Evolutionary conservation across 37 sponge, comb jelly and placozoan genomes (phyloP), one percentile per base, ranked within the genome.

Genomic region (Amphimedon queenslandica): DNA sequence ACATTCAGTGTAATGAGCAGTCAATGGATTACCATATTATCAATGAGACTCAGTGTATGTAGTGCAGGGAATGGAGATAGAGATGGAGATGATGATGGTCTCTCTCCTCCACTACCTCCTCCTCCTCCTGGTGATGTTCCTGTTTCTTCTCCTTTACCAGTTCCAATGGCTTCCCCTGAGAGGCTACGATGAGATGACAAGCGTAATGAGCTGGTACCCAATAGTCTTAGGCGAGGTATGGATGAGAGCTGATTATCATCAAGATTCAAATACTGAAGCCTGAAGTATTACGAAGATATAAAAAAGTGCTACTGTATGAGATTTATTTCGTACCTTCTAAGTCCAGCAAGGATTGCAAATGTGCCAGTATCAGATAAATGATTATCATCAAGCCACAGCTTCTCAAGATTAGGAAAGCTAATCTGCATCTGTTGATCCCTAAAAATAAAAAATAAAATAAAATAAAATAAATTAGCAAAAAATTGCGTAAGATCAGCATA

Each of bases 351-450:
- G 0, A 85, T 67, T 33, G 95, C 80, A 77, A 94, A 94, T 16
- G 88, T 83, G 18, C 77, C 32, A 67, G 78, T 60, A 33, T 94
- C 93, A 40, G 69, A 39, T 37, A 94, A 66, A 32, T 79, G 77
- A 42, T 94, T 94, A 42, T 94, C 84, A 40, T 89, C 91, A 40
- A 94, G 69, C 90, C 87, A 87, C 56, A 94, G 82, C 43, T 42
- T 80, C 82, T 94, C 85, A 57, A 94, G 80, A 24, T 33, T 42
- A 29, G 92, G 84, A 64, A 72, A 94, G 16, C 87, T 47, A 8
- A 47, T 47, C 13, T 13, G 8, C 53, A 47, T 18, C 13, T 47
- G 13, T 47, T 8, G 53, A 47, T 47, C 13, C 8, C 53, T 47
- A n/a, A n/a, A n/a, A n/a, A n/a, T n/a, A n/a, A n/a, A n/a, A n/a